Conservation (phyloP, 2,113 vertebrate species). For the Prionailurus bengalensis region DNA sequence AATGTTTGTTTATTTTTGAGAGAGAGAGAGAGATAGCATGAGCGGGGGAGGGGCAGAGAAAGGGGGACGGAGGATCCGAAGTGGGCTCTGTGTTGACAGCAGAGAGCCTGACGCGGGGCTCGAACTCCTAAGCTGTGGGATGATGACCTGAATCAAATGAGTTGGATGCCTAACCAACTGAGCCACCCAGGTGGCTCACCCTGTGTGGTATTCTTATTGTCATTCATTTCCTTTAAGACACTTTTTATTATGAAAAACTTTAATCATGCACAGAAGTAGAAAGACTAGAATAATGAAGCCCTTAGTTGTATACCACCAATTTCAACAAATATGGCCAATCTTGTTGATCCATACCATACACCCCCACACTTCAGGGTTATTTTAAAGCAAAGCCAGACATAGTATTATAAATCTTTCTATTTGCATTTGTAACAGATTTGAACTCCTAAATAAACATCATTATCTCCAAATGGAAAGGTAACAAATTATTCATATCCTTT, state of each 20-base stretch:
- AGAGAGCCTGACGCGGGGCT: no score
- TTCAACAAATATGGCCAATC: background rate
- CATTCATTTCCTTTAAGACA: background rate
- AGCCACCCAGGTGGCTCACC: no score
- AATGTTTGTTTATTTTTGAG: no score
- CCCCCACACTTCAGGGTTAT: background rate
- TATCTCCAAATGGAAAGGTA: slow-evolving; percentile 24
- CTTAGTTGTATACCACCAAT: background rate
- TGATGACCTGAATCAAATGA: no score
- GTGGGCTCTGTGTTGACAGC: no score
- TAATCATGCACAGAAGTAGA: background rate
- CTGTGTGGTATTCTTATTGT: slow-evolving; percentile 15
- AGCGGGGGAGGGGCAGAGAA: no score
- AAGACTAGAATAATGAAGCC: background rate
- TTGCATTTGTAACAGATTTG: slow-evolving; percentile 50
- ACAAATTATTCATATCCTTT: background rate
- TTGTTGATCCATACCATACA: slow-evolving; percentile 2
- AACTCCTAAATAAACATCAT: slow-evolving; percentile 35
- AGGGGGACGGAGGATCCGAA: no score
- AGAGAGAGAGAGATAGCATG: no score
- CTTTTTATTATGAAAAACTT: slow-evolving; percentile 5
- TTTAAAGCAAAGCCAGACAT: slow-evolving; percentile 42
- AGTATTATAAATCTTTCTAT: slow-evolving; percentile 37
- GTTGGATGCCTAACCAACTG: no score
- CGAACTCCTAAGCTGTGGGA: no score